phyloP scores from a whole-genome alignment of 2,888 invertebrate species.

The Euplagia quadripunctaria region DNA sequence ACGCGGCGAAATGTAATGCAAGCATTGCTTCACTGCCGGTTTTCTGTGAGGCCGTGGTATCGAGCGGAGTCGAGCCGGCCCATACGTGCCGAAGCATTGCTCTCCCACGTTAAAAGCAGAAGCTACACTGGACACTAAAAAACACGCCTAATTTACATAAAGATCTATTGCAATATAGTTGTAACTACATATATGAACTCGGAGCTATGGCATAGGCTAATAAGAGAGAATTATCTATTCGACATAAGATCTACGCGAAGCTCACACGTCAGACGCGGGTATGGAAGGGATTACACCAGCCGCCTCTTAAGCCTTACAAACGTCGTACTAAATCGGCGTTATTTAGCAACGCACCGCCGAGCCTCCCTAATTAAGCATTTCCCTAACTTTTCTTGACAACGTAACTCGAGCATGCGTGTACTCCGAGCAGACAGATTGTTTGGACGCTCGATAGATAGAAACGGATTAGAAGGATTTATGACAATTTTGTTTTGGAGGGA shows the following conservation, averaged over 20 bases:
- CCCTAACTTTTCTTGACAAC: slow-evolving; percentile 80
- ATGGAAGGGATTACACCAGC: slow-evolving; percentile 62
- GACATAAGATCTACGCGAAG: slow-evolving; percentile 36
- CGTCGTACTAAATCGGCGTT: slow-evolving; percentile 76
- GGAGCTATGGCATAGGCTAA: slow-evolving; percentile 21
- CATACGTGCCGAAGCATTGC: too few relatives aligned
- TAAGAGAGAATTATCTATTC: slow-evolving; percentile 44
- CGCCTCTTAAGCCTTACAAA: slow-evolving; percentile 74
- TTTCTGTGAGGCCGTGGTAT: too few relatives aligned
- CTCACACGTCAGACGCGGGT: slow-evolving; percentile 33
- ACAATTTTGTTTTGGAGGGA: slow-evolving; percentile 57
- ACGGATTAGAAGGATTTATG: slow-evolving; percentile 64
- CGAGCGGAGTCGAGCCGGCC: too few relatives aligned
- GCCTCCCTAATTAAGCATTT: slow-evolving; percentile 75
- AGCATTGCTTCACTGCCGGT: too few relatives aligned
- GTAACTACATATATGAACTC: not conserved
- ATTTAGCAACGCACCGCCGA: slow-evolving; percentile 71
- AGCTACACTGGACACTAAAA: not conserved
- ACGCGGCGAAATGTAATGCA: too few relatives aligned
- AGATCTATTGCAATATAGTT: not conserved
- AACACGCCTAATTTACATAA: not conserved
- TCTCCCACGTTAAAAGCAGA: too few relatives aligned
- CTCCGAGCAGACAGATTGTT: slow-evolving; percentile 68
- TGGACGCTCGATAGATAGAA: slow-evolving; percentile 69
- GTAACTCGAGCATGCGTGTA: slow-evolving; percentile 65